Base-by-base conservation (phyloP, 2,797 vertebrate species). In the Dipus sagitta region DNA sequence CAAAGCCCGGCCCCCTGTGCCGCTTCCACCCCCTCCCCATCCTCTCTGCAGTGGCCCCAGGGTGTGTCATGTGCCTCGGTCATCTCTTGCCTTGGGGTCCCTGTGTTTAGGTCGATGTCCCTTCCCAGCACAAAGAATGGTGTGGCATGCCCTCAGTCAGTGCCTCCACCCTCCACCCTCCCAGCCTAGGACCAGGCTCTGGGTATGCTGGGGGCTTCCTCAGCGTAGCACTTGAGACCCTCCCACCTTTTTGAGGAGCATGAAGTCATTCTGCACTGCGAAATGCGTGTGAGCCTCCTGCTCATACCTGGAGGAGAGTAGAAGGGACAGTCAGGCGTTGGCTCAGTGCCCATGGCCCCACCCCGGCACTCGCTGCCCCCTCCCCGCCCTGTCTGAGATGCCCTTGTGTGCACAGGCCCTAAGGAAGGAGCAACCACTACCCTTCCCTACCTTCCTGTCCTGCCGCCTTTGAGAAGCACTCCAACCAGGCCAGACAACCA, bases 241-340 rank as follows among this genome's bases (percentile, higher is more conserved):
- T 34, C 96, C 96, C 62, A 97, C 98, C 98, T 98, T 98, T 92
- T 98, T 98, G 62, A 99, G 98, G 96, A 99, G 98, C 93, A 99
- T 98, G 96, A 99, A 99, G 92, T 99, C 99, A 26, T 99, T 99
- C 97, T 99, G 97, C 10, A 95, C 95, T 0, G 70, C 86, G 76
- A 97, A 77, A 0, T 88, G 96, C 79, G 65, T 96, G 74, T 83
- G 80, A 38, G 95, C 95, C 95, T 98, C 98, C 13, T 96, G 42
- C 47, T 97, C 96, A 75, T 97, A 98, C 79, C 98, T 98, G 93
- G 71, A 79, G 75, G 58, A 42, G 64, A 42, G 30, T 26, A 92
- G 47, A 72, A 92, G n/a, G 34, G 78, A 70, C 0, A 0, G 28
- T 34, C 70, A 70, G 42, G 60, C 0, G 2, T 34, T 0, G 23